Conservation (phyloP, 2,888 invertebrate species). For the Griposia aprilina region DNA sequence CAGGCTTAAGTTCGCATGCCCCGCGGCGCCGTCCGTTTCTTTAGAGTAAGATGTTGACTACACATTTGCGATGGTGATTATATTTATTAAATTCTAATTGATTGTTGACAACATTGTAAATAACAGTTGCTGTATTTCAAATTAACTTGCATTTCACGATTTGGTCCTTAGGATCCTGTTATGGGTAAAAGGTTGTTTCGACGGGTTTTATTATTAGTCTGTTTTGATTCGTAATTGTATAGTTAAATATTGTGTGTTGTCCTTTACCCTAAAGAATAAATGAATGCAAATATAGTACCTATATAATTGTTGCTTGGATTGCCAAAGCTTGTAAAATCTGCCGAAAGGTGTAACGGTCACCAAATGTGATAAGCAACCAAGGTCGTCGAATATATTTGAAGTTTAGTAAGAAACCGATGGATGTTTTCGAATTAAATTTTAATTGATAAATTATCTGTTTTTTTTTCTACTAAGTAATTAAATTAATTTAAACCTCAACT, state of each 20-base stretch:
- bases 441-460: too few relatives aligned
- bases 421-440: too few relatives aligned
- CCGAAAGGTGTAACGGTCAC: too few relatives aligned
- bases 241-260: not conserved
- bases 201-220: not conserved
- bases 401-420: too few relatives aligned
- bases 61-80: conserved; percentile 33
- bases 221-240: not conserved
- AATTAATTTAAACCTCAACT: too few relatives aligned
- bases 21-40: conserved; percentile 40
- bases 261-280: not conserved
- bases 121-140: conserved; percentile 2
- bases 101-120: conserved; percentile 50
- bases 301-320: not conserved
- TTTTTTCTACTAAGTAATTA: too few relatives aligned
- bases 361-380: too few relatives aligned
- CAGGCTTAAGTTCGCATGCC: conserved; percentile 24
- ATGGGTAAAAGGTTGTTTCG: not conserved
- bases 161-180: conserved; percentile 5
- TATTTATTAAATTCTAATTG: conserved; percentile 49
- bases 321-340: not conserved
- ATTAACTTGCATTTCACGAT: conserved; percentile 15
- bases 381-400: too few relatives aligned
- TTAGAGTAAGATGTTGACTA: conserved; percentile 49
- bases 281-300: not conserved